Conservation (phyloP, 2,888 invertebrate genomes). For the Hipparchia sbordonii region DNA sequence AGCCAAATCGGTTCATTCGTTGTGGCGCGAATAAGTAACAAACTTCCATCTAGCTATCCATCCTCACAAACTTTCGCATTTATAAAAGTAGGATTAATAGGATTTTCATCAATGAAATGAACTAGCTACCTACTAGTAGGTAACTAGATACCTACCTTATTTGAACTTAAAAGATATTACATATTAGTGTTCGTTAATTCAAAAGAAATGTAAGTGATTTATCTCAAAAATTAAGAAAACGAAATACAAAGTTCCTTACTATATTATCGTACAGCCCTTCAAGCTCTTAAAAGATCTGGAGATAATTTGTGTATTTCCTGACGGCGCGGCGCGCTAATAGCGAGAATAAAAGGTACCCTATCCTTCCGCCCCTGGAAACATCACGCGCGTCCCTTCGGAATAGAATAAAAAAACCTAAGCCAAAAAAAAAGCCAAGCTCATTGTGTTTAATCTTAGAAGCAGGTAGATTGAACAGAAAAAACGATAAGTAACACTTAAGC, state of each 20-base stretch:
- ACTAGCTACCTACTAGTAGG: too few relatives aligned
- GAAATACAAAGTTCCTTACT: constrained; percentile 12
- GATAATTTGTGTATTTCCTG: constrained; percentile 61
- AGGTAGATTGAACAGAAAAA: constrained; percentile 68
- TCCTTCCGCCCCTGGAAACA: constrained; percentile 77
- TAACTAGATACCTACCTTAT: too few relatives aligned
- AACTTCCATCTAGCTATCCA: too few relatives aligned
- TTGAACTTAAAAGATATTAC: too few relatives aligned
- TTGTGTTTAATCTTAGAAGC: constrained; percentile 67
- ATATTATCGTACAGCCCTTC: constrained; percentile 12
- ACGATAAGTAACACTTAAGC: constrained; percentile 48
- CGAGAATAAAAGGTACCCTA: constrained; percentile 67
- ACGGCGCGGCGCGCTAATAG: constrained; percentile 65
- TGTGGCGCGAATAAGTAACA: too few relatives aligned
- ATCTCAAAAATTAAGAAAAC: constrained; percentile 1
- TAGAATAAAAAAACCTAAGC: constrained; percentile 58
- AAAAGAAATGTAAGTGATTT: background rate
- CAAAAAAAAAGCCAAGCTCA: constrained; percentile 58
- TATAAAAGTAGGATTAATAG: too few relatives aligned
- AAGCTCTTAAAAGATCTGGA: constrained; percentile 30
- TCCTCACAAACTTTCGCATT: too few relatives aligned
- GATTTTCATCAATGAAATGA: too few relatives aligned
- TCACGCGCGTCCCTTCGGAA: constrained; percentile 77
- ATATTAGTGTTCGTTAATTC: too few relatives aligned
- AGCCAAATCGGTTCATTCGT: too few relatives aligned